Base-by-base conservation (phyloP, 2,797 vertebrate genomes). In the Vultur gryphus region DNA sequence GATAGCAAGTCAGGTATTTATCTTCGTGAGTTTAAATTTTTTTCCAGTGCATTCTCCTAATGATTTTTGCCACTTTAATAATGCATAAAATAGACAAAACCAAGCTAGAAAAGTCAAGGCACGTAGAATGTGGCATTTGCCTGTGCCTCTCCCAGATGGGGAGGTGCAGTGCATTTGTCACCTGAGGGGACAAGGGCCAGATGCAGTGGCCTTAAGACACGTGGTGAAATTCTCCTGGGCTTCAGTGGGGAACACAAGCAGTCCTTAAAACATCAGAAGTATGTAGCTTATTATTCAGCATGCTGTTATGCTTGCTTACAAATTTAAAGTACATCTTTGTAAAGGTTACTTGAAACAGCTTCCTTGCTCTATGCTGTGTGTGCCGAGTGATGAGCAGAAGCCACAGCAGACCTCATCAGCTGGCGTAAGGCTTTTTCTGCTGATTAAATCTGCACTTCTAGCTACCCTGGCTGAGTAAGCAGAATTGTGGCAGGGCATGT, bases 91-190 rank as follows among this genome's bases (percentile, higher is more conserved):
- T 20, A 57, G 28, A 61, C 9, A 81, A 81, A 88, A 29, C 10
- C 4, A 66, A 90, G 16, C 25, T 44, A 11, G 12, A 18, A 4
- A 75, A 71, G 9, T 39, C 24, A 44, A 41, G 61, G n/a, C 39
- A 46, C 0, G 0, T 28, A 9, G 19, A 83, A 59, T 0, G 1
- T 49, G 37, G 9, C 0, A 0, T 61, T 81, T 64, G 48, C 26
- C 46, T 65, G 26, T 41, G 20, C 9, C 48, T 57, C 16, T 35
- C 20, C 18, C 15, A 18, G 21, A 9, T 0, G 0, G 17, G 43
- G 29, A 54, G 25, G 8, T 25, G 62, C 4, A 1, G 31, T 73
- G 43, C 26, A 20, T 16, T 61, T 65, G 33, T 31, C 79, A 57
- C 76, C 51, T 37, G 46, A 52, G 43, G 21, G 25, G 25, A 46